A percentile compares a stretch with the other conserved stretches of the same genome.
These are phyloP conservation scores for Stenodema calcarata DNA, from an alignment of 2,888 invertebrate species.

Conservation along the genomic window DNA sequence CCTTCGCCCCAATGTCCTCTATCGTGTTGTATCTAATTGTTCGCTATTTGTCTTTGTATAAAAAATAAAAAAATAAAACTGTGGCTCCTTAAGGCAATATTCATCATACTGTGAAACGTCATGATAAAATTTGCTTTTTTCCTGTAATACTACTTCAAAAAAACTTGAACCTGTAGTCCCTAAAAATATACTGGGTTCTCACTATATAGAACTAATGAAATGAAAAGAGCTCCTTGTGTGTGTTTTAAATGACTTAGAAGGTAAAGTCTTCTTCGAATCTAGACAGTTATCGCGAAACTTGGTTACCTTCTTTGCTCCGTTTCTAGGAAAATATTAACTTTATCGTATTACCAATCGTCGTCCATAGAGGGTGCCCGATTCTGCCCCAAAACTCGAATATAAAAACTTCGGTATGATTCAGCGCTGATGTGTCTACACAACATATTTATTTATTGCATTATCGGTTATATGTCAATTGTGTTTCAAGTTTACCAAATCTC, in stretches of 20 bases:
- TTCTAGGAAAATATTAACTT: too few relatives aligned
- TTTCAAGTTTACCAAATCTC: too few relatives aligned
- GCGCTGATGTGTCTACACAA: too few relatives aligned
- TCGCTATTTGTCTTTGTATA: constrained; percentile 45
- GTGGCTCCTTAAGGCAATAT: constrained; percentile 36
- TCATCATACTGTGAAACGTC: neutral
- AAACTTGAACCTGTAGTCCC: neutral
- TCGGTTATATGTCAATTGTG: too few relatives aligned
- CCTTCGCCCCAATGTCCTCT: constrained; percentile 38
- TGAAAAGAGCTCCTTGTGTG: neutral
- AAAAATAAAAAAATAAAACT: neutral
- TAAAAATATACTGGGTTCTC: neutral
- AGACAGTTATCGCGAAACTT: neutral
- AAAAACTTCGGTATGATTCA: too few relatives aligned
- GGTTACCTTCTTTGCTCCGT: neutral
- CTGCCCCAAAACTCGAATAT: too few relatives aligned
- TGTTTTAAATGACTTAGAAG: neutral
- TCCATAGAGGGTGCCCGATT: too few relatives aligned
- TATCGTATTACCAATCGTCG: too few relatives aligned
- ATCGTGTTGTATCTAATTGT: constrained; percentile 48
- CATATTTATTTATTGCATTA: too few relatives aligned
- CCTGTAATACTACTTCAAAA: neutral
- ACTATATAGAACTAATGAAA: neutral
- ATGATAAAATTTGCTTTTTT: neutral
- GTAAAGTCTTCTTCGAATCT: neutral